Conservation (phyloP, 2,797 vertebrate species). For the Sternarchorhynchus goeldii region DNA sequence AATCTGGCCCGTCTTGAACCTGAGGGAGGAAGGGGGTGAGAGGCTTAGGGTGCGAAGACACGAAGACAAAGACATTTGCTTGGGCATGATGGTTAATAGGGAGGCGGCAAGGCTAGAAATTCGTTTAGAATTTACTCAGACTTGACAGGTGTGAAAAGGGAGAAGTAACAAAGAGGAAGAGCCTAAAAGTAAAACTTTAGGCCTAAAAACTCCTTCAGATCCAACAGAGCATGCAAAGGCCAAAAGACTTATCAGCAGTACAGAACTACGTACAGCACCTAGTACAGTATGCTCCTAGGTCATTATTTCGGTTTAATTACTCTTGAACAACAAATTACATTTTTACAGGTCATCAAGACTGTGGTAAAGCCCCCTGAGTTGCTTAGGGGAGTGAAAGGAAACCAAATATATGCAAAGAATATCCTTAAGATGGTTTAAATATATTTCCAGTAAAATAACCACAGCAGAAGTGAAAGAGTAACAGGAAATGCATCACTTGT, state of each 20-base stretch:
- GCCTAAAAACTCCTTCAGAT: no score
- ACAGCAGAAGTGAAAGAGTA: conserved; percentile 66
- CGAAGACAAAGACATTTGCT: not conserved
- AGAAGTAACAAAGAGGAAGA: conserved; percentile 13
- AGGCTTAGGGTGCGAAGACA: not conserved
- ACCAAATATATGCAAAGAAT: not conserved
- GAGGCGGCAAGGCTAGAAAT: not conserved
- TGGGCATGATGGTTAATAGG: no score
- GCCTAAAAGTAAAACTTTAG: no score
- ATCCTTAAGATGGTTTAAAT: conserved; percentile 42
- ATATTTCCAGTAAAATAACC: conserved; percentile 61
- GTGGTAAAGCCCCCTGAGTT: not conserved
- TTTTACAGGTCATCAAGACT: not conserved
- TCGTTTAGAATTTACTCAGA: not conserved
- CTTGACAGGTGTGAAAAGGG: conserved; percentile 16
- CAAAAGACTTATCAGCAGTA: no score
- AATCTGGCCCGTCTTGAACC: conserved; percentile 98
- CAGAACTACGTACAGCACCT: no score
- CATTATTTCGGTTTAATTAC: no score
- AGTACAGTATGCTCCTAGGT: no score
- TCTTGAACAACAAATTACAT: no score
- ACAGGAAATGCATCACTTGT: conserved; percentile 50
- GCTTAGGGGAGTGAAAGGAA: not conserved
- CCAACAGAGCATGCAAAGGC: no score
- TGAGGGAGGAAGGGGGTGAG: conserved; percentile 58